Evolutionary conservation across 1,140 invertebrate genomes (phyloP).

Genomic region (Pentalonia nigronervosa): DNA sequence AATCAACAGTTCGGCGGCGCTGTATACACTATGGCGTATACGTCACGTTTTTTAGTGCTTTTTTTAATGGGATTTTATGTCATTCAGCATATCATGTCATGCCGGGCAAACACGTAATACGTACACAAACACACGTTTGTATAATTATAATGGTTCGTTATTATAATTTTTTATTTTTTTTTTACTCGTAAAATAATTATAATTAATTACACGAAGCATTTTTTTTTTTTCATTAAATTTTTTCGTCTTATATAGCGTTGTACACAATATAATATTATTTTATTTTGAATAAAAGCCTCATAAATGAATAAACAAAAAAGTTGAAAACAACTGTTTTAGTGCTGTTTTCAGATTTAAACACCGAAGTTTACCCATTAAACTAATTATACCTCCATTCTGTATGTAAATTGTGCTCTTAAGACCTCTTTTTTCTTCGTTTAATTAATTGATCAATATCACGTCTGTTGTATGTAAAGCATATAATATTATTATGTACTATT

Average conservation of each 20-base stretch:
- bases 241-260: neutral
- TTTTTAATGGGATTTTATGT: neutral
- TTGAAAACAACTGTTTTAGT: neutral
- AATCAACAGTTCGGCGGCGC: neutral
- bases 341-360: neutral
- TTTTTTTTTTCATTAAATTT: neutral
- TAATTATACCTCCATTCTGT: neutral
- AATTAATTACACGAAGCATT: neutral
- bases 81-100: neutral
- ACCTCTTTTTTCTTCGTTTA: neutral
- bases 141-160: neutral
- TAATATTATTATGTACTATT: neutral
- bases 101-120: neutral
- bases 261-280: neutral
- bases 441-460: neutral
- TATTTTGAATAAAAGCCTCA: neutral
- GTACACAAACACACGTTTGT: fast-evolving
- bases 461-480: neutral
- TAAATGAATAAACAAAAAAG: neutral
- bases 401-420: neutral
- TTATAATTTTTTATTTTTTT: neutral
- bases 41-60: neutral
- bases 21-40: neutral
- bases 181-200: neutral
- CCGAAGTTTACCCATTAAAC: neutral